A percentile compares a stretch with the other conserved stretches of the same genome.
phyloP scores from a whole-genome alignment of 2,113 vertebrate species.

The Zingel zingel region DNA sequence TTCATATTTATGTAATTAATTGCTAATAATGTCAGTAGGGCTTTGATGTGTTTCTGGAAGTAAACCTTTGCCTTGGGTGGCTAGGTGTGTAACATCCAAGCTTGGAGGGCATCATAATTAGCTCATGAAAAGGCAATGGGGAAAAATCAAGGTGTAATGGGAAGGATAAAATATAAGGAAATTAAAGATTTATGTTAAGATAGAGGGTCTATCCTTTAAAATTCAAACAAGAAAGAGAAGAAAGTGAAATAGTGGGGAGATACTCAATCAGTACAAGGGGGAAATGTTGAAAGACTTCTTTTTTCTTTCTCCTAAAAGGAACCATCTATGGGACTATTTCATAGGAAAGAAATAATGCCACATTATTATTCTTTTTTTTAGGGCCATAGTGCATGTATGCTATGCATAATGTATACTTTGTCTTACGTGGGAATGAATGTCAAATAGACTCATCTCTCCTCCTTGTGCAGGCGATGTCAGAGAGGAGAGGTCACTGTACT shows the following conservation, averaged over 20 bases:
- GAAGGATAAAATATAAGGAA: background rate
- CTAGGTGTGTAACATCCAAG: background rate
- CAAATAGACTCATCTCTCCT: constrained; percentile 43
- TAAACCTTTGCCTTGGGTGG: background rate
- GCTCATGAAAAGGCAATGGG: constrained; percentile 18
- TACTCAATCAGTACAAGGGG: background rate
- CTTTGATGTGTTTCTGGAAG: background rate
- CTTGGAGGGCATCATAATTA: background rate
- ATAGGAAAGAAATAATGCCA: constrained; percentile 42
- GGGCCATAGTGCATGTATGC: constrained; percentile 39
- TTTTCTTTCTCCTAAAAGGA: background rate
- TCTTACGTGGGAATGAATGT: constrained; percentile 53
- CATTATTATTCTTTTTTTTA: constrained; percentile 59
- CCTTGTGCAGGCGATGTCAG: constrained; percentile 29
- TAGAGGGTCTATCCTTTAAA: background rate
- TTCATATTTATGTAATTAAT: background rate
- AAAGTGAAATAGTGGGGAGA: background rate
- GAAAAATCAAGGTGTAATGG: background rate
- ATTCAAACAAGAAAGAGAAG: background rate
- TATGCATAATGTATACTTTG: constrained; percentile 72
- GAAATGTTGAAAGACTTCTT: background rate
- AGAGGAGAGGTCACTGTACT: constrained; percentile 37
- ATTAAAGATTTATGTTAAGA: constrained; percentile 15
- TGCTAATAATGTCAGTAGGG: background rate
- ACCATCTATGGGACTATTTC: constrained; percentile 3